Evolutionary conservation across 2,113 vertebrate genomes (phyloP).

Genomic region (Penelope pileata): DNA sequence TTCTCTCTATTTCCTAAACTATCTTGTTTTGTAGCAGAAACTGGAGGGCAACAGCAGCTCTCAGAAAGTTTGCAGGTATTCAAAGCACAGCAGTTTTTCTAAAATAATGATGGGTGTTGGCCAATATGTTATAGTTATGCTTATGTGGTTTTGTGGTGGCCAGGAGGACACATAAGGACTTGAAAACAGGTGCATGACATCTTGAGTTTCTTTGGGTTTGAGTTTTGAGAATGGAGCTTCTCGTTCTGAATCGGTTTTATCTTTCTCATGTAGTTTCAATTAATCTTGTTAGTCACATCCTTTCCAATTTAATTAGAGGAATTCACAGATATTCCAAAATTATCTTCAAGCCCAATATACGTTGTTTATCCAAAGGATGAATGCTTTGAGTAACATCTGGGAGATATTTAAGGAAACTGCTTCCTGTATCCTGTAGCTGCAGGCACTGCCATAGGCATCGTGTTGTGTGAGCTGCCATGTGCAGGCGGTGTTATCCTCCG

Average conservation of each 20-base stretch:
- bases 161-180: neutral
- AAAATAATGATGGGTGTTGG: neutral
- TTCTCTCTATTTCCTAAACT: neutral
- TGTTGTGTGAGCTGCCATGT: neutral
- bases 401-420: neutral
- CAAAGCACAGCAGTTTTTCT: neutral
- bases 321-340: neutral
- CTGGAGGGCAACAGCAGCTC: neutral
- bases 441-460: neutral
- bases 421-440: neutral
- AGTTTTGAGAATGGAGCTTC: neutral
- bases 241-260: neutral
- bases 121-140: neutral
- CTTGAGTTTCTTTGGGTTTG: too few relatives aligned
- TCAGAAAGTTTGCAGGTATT: neutral
- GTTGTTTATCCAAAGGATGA: neutral
- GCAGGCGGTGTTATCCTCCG: accelerated
- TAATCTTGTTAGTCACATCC: neutral
- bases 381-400: neutral
- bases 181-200: neutral
- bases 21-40: neutral
- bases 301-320: neutral
- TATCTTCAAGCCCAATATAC: neutral
- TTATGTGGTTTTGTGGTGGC: neutral
- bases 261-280: neutral